These are phyloP conservation scores for Mormyrus proboscirostris DNA, from an alignment of 2,797 vertebrate genomes.

Conservation along the genomic window DNA sequence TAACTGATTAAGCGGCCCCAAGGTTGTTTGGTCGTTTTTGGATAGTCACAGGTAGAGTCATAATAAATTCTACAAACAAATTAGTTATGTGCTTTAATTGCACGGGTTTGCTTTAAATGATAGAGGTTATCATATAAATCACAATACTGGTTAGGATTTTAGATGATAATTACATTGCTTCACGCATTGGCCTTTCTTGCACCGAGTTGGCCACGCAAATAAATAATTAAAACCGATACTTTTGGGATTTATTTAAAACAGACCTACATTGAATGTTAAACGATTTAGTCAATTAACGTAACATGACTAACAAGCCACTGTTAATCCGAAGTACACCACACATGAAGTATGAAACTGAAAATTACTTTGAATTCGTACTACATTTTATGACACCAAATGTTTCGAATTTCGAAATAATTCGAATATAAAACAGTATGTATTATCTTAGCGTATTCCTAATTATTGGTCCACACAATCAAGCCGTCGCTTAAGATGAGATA, in stretches of 20 bases:
- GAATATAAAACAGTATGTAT: neutral
- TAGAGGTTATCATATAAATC: neutral
- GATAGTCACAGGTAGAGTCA: neutral
- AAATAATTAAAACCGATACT: neutral
- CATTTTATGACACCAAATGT: neutral
- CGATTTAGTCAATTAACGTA: neutral
- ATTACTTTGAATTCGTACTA: neutral
- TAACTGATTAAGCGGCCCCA: neutral
- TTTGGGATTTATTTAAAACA: neutral
- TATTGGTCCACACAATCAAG: neutral
- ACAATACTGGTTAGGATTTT: neutral
- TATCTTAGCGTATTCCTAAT: neutral
- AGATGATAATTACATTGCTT: neutral
- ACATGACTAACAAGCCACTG: neutral
- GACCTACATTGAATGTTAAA: neutral
- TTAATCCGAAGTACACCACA: neutral
- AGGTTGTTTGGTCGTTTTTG: neutral
- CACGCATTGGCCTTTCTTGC: neutral
- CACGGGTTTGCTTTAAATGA: neutral
- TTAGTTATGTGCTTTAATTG: conserved; percentile 1
- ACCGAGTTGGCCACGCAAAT: neutral
- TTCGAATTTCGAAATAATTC: neutral
- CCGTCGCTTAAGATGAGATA: neutral
- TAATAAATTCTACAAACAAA: neutral
- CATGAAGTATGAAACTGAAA: neutral